Conservation (phyloP, 2,888 invertebrate genomes). For the Ormyrus thymus region DNA sequence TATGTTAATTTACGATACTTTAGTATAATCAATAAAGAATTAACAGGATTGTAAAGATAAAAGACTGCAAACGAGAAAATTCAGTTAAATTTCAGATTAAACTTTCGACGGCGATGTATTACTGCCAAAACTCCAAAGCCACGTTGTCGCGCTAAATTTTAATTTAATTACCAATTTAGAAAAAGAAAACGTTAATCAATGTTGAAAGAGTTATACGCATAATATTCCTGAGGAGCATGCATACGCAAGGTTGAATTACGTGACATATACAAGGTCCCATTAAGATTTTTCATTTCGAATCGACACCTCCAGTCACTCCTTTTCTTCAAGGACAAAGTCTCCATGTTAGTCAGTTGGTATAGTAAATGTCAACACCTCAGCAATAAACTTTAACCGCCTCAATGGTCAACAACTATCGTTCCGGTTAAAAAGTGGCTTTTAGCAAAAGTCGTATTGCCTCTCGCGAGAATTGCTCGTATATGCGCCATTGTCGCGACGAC, state of each 20-base stretch:
- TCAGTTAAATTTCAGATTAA: too few relatives aligned
- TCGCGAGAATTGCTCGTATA: neutral
- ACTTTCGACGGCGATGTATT: too few relatives aligned
- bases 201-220: neutral
- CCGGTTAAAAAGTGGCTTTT: conserved; percentile 4
- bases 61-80: too few relatives aligned
- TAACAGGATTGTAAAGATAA: too few relatives aligned
- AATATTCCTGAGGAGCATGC: neutral
- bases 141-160: too few relatives aligned
- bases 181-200: neutral
- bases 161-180: too few relatives aligned
- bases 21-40: too few relatives aligned
- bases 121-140: too few relatives aligned
- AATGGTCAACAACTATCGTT: conserved; percentile 26
- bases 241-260: conserved; percentile 29
- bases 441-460: neutral
- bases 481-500: conserved; percentile 2
- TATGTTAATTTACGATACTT: too few relatives aligned
- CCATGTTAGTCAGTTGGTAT: neutral
- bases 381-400: conserved; percentile 37
- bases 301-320: conserved; percentile 43
- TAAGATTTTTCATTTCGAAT: conserved; percentile 42
- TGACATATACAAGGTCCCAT: conserved; percentile 37
- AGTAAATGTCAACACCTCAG: conserved; percentile 37
- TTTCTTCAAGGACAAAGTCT: conserved; percentile 32